Conservation (phyloP, 2,888 invertebrate species). For the Hydroisotoma schaefferi region DNA sequence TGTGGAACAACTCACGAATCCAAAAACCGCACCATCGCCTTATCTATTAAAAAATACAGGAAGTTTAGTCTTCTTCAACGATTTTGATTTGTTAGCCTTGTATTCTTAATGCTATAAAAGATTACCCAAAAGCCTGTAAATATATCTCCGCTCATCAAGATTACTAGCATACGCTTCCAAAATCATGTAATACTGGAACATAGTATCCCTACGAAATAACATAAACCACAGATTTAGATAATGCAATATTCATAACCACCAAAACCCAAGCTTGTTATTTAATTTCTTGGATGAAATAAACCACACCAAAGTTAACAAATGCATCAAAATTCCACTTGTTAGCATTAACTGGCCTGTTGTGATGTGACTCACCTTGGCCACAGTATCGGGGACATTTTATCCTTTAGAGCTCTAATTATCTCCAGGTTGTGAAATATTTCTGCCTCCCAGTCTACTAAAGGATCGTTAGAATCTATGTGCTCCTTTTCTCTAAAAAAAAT, state of each 20-base stretch:
- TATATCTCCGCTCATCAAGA: conserved; percentile 33
- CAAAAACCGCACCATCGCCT: conserved; percentile 19
- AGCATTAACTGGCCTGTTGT: background rate
- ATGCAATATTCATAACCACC: background rate
- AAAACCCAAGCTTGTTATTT: too few relatives aligned
- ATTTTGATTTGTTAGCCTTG: background rate
- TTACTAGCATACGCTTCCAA: conserved; percentile 42
- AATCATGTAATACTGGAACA: conserved; percentile 42
- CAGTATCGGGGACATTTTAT: conserved; percentile 31
- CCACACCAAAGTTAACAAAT: background rate
- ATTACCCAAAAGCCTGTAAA: conserved; percentile 36
- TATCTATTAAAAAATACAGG: conserved; percentile 9
- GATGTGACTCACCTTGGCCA: conserved; percentile 37
- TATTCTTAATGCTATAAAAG: background rate
- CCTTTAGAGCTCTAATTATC: conserved; percentile 25
- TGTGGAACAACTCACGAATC: conserved; percentile 17
- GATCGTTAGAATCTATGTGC: conserved; percentile 21
- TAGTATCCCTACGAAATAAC: conserved; percentile 29
- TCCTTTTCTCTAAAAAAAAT: conserved; percentile 9
- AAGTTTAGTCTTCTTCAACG: background rate
- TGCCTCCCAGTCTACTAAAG: conserved; percentile 40
- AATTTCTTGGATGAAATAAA: background rate
- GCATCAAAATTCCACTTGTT: background rate
- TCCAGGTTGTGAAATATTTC: conserved; percentile 42
- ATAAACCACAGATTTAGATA: background rate